Conservation (phyloP, 2,797 vertebrate genomes). For the Acrossocheilus fasciatus region DNA sequence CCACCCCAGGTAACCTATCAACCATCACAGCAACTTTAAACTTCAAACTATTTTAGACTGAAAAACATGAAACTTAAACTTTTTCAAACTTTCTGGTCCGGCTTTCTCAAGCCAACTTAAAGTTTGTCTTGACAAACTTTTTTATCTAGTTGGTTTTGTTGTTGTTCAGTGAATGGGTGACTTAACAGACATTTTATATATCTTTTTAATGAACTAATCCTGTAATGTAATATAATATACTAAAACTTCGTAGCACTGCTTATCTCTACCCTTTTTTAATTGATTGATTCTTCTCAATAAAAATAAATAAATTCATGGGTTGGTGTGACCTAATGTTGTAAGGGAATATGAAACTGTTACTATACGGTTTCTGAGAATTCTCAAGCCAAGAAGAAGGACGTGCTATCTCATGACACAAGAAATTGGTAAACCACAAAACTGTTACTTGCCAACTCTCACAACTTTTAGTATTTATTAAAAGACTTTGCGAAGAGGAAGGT, state of each 20-base stretch:
- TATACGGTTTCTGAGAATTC: constrained; percentile 36
- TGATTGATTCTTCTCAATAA: not conserved
- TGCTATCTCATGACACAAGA: constrained; percentile 45
- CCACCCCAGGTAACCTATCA: too few species aligned
- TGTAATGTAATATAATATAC: not conserved
- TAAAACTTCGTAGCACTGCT: not conserved
- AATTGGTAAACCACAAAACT: constrained; percentile 50
- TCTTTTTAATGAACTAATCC: not conserved
- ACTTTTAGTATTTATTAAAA: constrained; percentile 33
- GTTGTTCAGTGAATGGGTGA: not conserved
- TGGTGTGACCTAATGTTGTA: not conserved
- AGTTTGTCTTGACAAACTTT: too few species aligned
- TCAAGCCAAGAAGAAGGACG: constrained; percentile 18
- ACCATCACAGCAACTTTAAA: too few species aligned
- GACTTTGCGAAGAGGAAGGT: constrained; percentile 15
- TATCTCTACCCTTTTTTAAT: not conserved
- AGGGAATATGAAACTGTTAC: constrained; percentile 34
- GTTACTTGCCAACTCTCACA: constrained; percentile 45
- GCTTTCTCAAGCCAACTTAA: too few species aligned
- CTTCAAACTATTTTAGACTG: too few species aligned
- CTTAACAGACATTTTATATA: not conserved
- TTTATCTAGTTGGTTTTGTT: not conserved
- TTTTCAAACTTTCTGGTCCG: too few species aligned
- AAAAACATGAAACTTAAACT: too few species aligned
- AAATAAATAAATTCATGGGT: not conserved